Base-by-base conservation (phyloP, 2,888 invertebrate genomes). In the Phaonia tiefii region DNA sequence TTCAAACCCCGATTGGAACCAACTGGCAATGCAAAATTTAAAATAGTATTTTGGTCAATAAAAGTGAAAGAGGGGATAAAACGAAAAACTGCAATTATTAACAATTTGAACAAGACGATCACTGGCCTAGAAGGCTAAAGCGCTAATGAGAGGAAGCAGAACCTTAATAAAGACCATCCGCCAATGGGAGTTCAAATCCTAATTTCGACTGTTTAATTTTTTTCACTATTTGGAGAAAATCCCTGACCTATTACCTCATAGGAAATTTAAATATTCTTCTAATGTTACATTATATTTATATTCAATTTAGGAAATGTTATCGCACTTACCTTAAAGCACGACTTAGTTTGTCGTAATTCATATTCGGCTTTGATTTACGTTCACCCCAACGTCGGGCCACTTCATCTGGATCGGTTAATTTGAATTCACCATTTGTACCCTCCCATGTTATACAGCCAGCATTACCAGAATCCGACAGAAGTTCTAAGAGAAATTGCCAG, bases 311-410 rank as follows among this genome's bases (percentile, higher is more conserved):
- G n/a, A n/a, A n/a, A n/a, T n/a, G n/a, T n/a, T n/a, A n/a, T n/a
- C n/a, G 4, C 58, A 83, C 92, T 92, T 93, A 99, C 95, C 97
- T 96, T 89, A 99, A 93, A 69, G 99, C 99, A 86, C 99, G 94
- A 91, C 98, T 98, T 87, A 99, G 94, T 92, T 99, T 99, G 92
- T 99, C 99, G 92, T 99, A 99, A 92, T 99, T 99, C 99, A 99
- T 99, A 92, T 99, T 99, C 56, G 99, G 99, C 92, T 99, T 99
- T 85, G 98, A 98, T 92, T 99, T 99, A 84, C 99, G 93, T 91
- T 99, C 99, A 75, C 99, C 99, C 99, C 99, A 99, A 87, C 99
- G 93, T 84, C 98, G 93, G 15, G 99, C 99, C 81, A 98, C 98
- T 90, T 99, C 99, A 90, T 99, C 99, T 0, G 99, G 99, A 92